Conservation (phyloP, 2,797 vertebrate species). For the Micrastur ruficollis region DNA sequence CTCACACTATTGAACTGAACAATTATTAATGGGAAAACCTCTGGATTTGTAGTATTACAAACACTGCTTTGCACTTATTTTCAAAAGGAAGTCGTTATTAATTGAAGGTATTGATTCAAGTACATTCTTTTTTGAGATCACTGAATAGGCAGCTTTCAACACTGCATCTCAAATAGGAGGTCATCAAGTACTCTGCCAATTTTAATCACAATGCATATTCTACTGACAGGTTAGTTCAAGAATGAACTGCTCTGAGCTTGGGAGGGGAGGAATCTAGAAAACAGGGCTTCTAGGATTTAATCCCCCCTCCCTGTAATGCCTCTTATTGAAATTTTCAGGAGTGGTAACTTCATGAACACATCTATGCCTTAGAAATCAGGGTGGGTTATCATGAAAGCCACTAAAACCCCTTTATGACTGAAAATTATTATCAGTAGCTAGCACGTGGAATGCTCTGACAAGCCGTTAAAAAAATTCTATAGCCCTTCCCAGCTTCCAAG, state of each 20-base stretch:
- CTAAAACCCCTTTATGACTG: not conserved
- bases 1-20: not conserved
- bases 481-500: not conserved
- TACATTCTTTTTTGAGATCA: not conserved
- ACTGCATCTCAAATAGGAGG: not conserved
- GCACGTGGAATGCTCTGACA: not conserved
- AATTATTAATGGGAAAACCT: not conserved
- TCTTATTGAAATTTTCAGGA: not conserved
- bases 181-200: not conserved
- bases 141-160: not conserved
- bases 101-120: not conserved
- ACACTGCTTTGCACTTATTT: not conserved
- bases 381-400: not conserved
- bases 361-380: not conserved
- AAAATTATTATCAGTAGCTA: not conserved
- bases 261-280: not conserved
- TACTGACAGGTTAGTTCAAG: not conserved
- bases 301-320: not conserved
- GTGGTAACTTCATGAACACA: not conserved
- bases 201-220: not conserved
- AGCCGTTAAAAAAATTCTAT: not conserved
- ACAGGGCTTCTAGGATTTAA: not conserved
- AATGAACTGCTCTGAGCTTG: not conserved
- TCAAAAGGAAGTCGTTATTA: not conserved
- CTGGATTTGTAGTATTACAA: not conserved